Conservation (phyloP, 2,888 invertebrate genomes). For the Emmelina monodactyla region DNA sequence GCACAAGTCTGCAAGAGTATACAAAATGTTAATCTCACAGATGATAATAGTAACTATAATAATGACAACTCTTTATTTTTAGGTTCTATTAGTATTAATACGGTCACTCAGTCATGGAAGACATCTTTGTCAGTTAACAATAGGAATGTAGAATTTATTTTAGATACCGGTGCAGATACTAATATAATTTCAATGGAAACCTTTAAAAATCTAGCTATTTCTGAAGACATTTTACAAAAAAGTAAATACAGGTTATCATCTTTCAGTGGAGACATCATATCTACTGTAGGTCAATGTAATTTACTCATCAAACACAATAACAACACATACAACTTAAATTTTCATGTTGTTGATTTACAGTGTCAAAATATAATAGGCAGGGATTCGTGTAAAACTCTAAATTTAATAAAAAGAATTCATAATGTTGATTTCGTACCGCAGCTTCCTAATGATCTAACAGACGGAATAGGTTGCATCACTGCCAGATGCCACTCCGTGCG, state of each 20-base stretch:
- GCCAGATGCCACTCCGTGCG: constrained; percentile 3
- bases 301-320: background rate
- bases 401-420: constrained; percentile 3
- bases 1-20: constrained; percentile 1
- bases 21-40: no score
- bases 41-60: background rate
- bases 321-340: background rate
- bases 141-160: background rate
- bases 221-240: no score
- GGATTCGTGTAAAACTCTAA: constrained; percentile 1
- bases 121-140: background rate
- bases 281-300: background rate
- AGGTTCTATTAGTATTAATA: background rate
- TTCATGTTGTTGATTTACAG: constrained; percentile 5
- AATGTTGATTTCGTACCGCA: background rate
- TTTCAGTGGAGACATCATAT: background rate
- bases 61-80: background rate
- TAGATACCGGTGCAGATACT: constrained; percentile 3
- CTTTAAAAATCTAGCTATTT: no score
- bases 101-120: background rate
- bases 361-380: constrained; percentile 7
- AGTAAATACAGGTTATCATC: background rate
- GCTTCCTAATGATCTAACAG: background rate
- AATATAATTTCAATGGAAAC: no score
- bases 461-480: constrained; percentile 4